Evolutionary conservation across 2,113 vertebrate species (phyloP).

Genomic region (Cochlearius cochlearius): DNA sequence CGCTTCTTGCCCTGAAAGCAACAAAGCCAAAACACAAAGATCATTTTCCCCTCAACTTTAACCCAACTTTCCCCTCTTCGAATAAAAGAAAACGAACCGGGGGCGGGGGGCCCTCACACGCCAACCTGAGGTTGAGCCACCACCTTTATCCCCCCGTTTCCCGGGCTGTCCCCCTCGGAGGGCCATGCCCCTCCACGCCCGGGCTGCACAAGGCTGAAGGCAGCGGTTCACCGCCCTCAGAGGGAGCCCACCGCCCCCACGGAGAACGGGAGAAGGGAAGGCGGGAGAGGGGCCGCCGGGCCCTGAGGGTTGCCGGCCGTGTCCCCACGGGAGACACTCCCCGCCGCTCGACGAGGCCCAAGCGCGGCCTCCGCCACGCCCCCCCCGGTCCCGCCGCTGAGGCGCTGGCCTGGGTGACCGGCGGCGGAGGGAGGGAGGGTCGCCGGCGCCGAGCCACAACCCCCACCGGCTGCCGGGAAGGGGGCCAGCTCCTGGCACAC

Average conservation of each 20-base stretch:
- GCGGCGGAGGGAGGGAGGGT: neutral
- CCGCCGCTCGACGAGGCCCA: neutral
- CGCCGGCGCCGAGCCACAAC: neutral
- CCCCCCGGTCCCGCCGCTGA: neutral
- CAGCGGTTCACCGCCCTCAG: neutral
- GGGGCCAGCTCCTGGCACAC: neutral
- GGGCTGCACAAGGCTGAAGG: neutral
- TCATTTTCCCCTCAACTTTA: neutral
- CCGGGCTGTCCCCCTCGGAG: neutral
- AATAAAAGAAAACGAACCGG: too few relatives aligned
- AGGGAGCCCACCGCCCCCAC: neutral
- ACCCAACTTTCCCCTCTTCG: neutral
- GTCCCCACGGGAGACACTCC: neutral
- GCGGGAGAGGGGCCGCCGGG: too few relatives aligned
- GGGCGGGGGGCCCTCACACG: accelerated
- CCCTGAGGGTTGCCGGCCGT: neutral
- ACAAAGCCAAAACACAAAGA: accelerated
- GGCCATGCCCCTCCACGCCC: accelerated
- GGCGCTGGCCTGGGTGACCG: neutral
- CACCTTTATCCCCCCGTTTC: neutral
- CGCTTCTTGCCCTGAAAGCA: neutral
- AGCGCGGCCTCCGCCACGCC: neutral
- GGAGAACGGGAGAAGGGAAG: too few relatives aligned
- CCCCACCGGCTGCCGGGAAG: neutral
- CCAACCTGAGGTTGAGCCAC: neutral